Percentiles rank a stretch among this genome's conserved stretches.
Evolutionary conservation across 2,797 vertebrate genomes (phyloP).

Genomic region (Otolemur crassicaudatus): DNA sequence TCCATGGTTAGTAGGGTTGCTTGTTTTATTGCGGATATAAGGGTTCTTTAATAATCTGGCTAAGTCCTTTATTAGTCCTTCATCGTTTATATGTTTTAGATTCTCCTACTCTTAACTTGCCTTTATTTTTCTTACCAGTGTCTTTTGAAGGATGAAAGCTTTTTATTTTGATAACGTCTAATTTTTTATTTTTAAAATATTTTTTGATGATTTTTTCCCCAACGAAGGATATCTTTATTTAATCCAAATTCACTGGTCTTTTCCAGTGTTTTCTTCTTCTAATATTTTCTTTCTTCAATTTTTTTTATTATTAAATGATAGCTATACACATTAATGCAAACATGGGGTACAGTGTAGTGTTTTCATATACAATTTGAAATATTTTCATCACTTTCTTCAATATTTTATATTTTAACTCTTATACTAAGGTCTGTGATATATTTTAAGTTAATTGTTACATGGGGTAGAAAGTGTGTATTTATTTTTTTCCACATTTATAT

Average conservation of each 20-base stretch:
- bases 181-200: not conserved
- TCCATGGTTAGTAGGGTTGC: not conserved
- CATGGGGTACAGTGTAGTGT: too few relatives aligned
- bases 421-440: not conserved
- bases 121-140: constrained; percentile 23
- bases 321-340: too few relatives aligned
- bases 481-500: not conserved
- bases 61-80: not conserved
- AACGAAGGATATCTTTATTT: not conserved
- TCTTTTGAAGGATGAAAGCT: not conserved
- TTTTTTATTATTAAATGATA: too few relatives aligned
- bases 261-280: not conserved
- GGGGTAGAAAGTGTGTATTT: not conserved
- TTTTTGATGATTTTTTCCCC: not conserved
- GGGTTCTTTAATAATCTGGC: not conserved
- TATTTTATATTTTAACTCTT: constrained; percentile 12
- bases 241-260: not conserved
- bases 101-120: not conserved
- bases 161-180: not conserved
- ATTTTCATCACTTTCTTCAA: not conserved
- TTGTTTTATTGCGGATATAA: not conserved
- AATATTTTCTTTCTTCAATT: not conserved
- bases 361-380: too few relatives aligned
- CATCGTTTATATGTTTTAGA: not conserved
- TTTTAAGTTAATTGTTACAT: constrained; percentile 5